A percentile compares a stretch with the other conserved stretches of the same genome.
Conservation (phyloP, 1,140 invertebrate genomes). For the Anastrepha obliqua region DNA sequence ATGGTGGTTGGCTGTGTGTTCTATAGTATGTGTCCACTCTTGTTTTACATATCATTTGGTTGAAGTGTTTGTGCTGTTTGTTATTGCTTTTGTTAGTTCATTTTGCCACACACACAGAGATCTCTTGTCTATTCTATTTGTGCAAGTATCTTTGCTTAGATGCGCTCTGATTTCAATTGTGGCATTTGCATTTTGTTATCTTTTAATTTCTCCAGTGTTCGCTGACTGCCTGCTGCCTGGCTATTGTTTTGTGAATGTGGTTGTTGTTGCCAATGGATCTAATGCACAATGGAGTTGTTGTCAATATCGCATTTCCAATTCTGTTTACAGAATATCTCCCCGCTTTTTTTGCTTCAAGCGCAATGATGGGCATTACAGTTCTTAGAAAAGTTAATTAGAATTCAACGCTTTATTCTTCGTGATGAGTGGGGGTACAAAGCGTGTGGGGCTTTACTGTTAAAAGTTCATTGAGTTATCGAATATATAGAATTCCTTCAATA, state of each 20-base stretch:
- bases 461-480: background rate
- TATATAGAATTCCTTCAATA: background rate
- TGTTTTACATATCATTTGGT: background rate
- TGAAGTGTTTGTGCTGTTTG: slow-evolving; percentile 23
- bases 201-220: slow-evolving; percentile 14
- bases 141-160: background rate
- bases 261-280: background rate
- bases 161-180: slow-evolving; percentile 37
- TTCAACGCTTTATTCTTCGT: background rate
- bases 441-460: background rate
- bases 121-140: background rate
- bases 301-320: slow-evolving; percentile 31
- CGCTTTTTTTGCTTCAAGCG: too few species aligned
- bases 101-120: background rate
- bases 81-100: slow-evolving; percentile 22
- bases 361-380: background rate
- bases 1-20: background rate
- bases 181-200: slow-evolving; percentile 41
- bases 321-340: background rate
- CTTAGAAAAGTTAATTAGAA: slow-evolving; percentile 12
- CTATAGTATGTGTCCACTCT: background rate
- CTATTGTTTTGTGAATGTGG: background rate
- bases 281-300: background rate
- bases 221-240: background rate
- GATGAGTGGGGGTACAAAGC: background rate